These are phyloP conservation scores for Palaemon carinicauda DNA, from an alignment of 1,140 invertebrate genomes.

Conservation along the genomic window DNA sequence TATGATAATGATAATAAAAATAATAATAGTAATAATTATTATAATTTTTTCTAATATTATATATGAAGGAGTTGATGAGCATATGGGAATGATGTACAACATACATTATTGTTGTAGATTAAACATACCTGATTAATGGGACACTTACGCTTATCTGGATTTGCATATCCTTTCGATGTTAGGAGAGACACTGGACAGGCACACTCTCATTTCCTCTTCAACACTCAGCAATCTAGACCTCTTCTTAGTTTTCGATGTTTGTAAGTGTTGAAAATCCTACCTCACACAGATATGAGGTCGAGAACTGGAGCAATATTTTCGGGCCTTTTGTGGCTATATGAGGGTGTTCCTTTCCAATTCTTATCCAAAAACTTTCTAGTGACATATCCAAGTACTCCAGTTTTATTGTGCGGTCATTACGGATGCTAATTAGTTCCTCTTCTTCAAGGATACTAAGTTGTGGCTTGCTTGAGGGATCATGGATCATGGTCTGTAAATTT, in stretches of 20 bases:
- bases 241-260: slow-evolving; percentile 6
- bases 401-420: neutral
- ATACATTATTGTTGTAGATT: neutral
- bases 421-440: slow-evolving; percentile 14
- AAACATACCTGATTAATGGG: slow-evolving; percentile 1
- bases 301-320: neutral
- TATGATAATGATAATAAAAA: neutral
- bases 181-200: neutral
- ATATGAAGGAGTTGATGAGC: neutral
- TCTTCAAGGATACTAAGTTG: slow-evolving; percentile 1
- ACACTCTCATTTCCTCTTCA: neutral
- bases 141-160: neutral
- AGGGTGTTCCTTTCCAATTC: slow-evolving; percentile 5
- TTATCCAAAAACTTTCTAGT: neutral
- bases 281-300: no score
- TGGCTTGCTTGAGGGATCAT: slow-evolving; percentile 6
- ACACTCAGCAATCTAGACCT: slow-evolving; percentile 8
- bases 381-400: slow-evolving; percentile 3
- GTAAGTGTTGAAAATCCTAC: neutral
- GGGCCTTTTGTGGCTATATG: neutral
- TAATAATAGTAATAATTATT: neutral
- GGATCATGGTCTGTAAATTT: neutral
- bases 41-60: neutral
- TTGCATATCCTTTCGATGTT: neutral
- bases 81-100: neutral